Evolutionary conservation across 1,140 invertebrate genomes (phyloP), one percentile per base, ranked within the genome.

Genomic region (Drosophila lacertosa): DNA sequence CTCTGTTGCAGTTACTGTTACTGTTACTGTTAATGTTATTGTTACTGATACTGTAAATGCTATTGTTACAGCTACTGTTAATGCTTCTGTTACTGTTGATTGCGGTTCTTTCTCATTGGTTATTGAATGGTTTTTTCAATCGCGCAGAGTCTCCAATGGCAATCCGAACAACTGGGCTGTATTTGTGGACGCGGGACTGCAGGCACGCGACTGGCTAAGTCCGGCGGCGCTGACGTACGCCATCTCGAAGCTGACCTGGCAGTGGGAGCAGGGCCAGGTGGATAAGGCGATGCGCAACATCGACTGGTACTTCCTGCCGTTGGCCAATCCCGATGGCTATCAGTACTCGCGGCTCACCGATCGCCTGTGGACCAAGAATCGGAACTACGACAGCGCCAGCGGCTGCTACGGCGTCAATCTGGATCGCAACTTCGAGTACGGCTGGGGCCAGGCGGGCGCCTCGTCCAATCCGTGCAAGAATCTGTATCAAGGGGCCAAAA

Each of bases 151-250:
- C 33, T 96, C 95, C 2, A 92, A 94, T 78, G 93, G 93, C 6
- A 92, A 93, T 32, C 70, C 92, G 2, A 91, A 91, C 3, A 95
- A 95, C 69, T 94, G 94, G 69, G 93, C 93, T 0, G 92, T 95
- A 24, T 93, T 95, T 79, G 90, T 95, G 26, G 94, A 95, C 39
- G 94, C 93, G 9, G 94, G 96, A 0, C 93, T 95, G 76, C 97
- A 97, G 82, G 96, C 95, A 0, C 91, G 96, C 10, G 97, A 98
- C 91, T 98, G 97, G 97, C 95, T 97, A 37, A 93, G 96, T n/a
- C 94, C 96, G 2, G 96, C 96, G 0, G 95, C 96, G 1, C 93
- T 95, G 10, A 94, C 96, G 20, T 97, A 95, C 92, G 94, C 97
- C 51, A 90, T 97, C 11, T 94, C 94, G 53, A 94, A 96, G 74